These are phyloP conservation scores for Rhyzopertha dominica DNA, from an alignment of 1,140 invertebrate species.

Conservation along the genomic window DNA sequence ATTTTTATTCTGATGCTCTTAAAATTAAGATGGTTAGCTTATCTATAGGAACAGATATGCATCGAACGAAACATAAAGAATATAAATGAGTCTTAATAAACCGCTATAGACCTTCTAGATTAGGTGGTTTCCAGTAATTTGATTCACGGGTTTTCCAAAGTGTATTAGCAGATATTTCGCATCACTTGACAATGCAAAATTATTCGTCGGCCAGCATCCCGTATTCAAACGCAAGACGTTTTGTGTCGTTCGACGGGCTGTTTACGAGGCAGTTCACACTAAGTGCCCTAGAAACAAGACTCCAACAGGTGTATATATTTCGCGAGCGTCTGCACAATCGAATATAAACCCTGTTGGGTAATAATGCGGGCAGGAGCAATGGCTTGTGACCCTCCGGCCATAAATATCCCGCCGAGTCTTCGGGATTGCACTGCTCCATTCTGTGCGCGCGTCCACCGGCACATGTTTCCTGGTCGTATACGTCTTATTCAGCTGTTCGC, in stretches of 20 bases:
- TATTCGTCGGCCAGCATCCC: not conserved
- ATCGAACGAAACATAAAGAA: too few species aligned
- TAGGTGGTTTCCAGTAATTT: too few species aligned
- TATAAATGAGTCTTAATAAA: too few species aligned
- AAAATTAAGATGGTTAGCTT: too few species aligned
- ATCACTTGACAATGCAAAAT: too few species aligned
- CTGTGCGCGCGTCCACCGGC: conserved; percentile 11
- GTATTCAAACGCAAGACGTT: not conserved
- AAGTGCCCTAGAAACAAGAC: conserved; percentile 5
- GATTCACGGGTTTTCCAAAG: too few species aligned
- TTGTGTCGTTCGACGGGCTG: conserved; percentile 1
- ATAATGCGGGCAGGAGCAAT: conserved; percentile 46
- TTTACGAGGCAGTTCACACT: not conserved
- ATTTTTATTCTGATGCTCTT: too few species aligned
- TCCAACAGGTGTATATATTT: conserved; percentile 47
- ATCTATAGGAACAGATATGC: too few species aligned
- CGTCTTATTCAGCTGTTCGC: too few species aligned
- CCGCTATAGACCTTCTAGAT: too few species aligned
- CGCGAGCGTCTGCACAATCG: conserved; percentile 39
- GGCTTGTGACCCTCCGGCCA: conserved; percentile 44
- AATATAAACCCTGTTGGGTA: conserved; percentile 44
- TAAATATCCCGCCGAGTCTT: conserved; percentile 42
- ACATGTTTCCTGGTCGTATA: conserved; percentile 17
- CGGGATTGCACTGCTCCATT: conserved; percentile 20
- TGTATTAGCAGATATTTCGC: too few species aligned